Percentiles rank a stretch among this genome's conserved stretches.
Conservation (phyloP, 1,140 invertebrate species). For the Drosophila simulans region DNA sequence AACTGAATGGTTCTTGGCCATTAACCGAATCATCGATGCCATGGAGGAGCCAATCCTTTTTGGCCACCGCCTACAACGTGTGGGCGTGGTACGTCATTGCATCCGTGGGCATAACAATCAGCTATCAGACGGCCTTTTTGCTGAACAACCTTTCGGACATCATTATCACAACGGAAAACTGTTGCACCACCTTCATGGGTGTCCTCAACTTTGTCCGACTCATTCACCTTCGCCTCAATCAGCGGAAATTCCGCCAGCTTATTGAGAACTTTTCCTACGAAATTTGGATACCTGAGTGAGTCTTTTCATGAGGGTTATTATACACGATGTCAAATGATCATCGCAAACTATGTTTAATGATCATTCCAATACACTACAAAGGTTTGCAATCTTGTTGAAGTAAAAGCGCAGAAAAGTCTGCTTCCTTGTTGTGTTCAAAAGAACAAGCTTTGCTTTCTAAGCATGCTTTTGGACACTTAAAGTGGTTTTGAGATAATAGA, state of each 20-base stretch:
- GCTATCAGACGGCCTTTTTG: slow-evolving; percentile 71
- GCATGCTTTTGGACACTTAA: too few relatives aligned
- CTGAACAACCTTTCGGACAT: slow-evolving; percentile 69
- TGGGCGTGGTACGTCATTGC: slow-evolving; percentile 78
- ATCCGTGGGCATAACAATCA: slow-evolving; percentile 74
- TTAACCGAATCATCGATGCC: slow-evolving; percentile 6
- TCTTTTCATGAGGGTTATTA: background rate
- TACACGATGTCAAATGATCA: too few relatives aligned
- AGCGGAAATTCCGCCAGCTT: slow-evolving; percentile 53
- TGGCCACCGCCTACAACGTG: slow-evolving; percentile 36
- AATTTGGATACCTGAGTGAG: slow-evolving; percentile 80
- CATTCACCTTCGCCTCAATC: slow-evolving; percentile 68
- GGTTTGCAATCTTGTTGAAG: too few relatives aligned
- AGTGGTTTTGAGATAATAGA: too few relatives aligned
- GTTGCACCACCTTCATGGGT: slow-evolving; percentile 83
- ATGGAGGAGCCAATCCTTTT: slow-evolving; percentile 1
- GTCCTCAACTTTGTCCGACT: slow-evolving; percentile 73
- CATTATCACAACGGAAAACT: slow-evolving; percentile 78
- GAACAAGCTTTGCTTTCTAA: too few relatives aligned
- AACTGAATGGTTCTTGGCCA: slow-evolving; percentile 83
- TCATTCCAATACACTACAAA: too few relatives aligned
- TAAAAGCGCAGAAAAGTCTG: too few relatives aligned
- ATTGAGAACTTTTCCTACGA: slow-evolving; percentile 64
- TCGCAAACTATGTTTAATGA: too few relatives aligned
- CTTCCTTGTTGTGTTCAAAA: too few relatives aligned